These are phyloP conservation scores for Sparus aurata DNA, from an alignment of 2,797 vertebrate species.

Conservation along the genomic window DNA sequence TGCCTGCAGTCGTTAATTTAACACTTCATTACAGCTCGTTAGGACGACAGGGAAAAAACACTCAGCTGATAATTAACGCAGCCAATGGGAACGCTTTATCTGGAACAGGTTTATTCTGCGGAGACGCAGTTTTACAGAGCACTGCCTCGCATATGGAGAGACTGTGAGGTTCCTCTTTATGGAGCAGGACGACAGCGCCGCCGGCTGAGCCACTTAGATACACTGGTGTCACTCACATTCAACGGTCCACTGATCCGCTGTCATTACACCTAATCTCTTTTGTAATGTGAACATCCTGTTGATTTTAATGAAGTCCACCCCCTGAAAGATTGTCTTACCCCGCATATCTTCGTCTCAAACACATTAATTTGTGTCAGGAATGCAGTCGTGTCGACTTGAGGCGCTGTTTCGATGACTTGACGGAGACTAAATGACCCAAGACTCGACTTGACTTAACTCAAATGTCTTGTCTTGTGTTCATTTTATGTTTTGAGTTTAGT, in stretches of 20 bases:
- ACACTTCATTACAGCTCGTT: slow-evolving; percentile 72
- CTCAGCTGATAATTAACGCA: slow-evolving; percentile 64
- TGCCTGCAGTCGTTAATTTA: slow-evolving; percentile 65
- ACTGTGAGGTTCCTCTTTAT: neutral
- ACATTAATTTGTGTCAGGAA: neutral
- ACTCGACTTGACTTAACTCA: too few species aligned
- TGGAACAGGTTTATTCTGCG: slow-evolving; percentile 14
- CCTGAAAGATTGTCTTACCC: neutral
- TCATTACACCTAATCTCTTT: slow-evolving; percentile 11
- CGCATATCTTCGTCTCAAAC: neutral
- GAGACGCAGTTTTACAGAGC: slow-evolving; percentile 22
- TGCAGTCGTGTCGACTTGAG: neutral
- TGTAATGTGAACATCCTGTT: slow-evolving; percentile 6
- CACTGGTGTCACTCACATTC: slow-evolving; percentile 8
- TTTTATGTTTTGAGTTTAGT: too few species aligned
- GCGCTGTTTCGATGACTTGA: too few species aligned
- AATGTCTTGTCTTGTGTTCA: too few species aligned
- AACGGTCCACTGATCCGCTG: slow-evolving; percentile 4
- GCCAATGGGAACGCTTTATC: slow-evolving; percentile 31
- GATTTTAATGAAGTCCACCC: slow-evolving; percentile 2
- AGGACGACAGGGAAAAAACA: slow-evolving; percentile 31
- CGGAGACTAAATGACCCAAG: too few species aligned
- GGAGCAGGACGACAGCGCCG: neutral
- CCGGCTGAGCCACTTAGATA: slow-evolving; percentile 7
- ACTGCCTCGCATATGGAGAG: neutral